Evolutionary conservation across 1,140 invertebrate species (phyloP), one percentile per base, ranked within the genome.

Genomic region (Dreissena rostriformis): DNA sequence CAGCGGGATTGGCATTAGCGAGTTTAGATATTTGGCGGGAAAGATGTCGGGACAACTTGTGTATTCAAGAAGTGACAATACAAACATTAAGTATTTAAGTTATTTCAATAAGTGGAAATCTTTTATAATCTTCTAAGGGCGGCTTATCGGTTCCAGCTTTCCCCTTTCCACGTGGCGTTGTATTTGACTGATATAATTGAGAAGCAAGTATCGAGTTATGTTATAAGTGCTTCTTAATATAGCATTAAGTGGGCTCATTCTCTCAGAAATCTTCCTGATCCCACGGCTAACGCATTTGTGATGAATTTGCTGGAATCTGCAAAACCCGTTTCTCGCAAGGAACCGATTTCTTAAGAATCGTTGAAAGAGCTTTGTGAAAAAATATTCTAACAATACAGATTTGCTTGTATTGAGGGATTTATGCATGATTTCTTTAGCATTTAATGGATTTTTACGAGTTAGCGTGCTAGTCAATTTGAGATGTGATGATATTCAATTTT

Each of bases 401-500:
- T 15, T 84, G 28, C 14, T 72, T 7, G n/a, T 78, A 29, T 7
- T 78, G 17, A 29, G 74, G 65, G 74, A 84, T 72, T 55, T 84
- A 29, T 63, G 51, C 29, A 84, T 84, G 82, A 71, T 78, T 65
- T 8, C 77, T n/a, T 12, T 84, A 24, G 53, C 15, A 28, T 84
- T 5, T 39, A 39, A 61, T 72, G 51, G 28, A 0, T 80, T 65
- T 82, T 81, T 85, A 12, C 71, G 83, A 39, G 85, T 75, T 75
- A 80, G 77, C 52, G 87, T 86, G 57, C 14, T 87, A 5, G 78
- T 61, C 77, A 70, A 83, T 66, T 52, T 84, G 0, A 19, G 49
- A 55, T 87, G 85, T 77, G 57, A 22, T 63, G 73, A 88, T 76
- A 49, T 88, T 26, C 49, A 52, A 7, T 67, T 88, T 66, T n/a